Base-by-base conservation (phyloP, 2,888 invertebrate species). In the Kryphioiulus occultus region DNA sequence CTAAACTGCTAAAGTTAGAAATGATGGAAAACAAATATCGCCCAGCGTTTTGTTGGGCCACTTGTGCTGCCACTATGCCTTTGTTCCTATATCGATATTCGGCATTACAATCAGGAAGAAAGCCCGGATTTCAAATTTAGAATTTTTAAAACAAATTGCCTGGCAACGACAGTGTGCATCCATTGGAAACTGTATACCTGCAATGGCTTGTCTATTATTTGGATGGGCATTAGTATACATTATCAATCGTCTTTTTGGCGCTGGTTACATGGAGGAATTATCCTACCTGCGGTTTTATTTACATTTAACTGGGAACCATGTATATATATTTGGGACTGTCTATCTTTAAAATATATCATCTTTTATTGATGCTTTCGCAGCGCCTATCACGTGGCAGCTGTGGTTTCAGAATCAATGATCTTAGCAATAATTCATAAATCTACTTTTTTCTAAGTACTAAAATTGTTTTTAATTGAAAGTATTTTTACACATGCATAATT, bases 41-140 rank as follows among this genome's bases (percentile, higher is more conserved):
- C 9, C 53, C n/a, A n/a, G 15, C 53, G 3, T 53, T 53, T 2
- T n/a, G 19, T 53, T 53, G n/a, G 19, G 19, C 53, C 19, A 44
- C 44, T 53, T 53, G 53, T 53, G 53, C 19, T 53, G n/a, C 53
- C 53, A n/a, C 19, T 53, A 53, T n/a, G 53, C 53, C 53, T 53
- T 53, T 53, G 53, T 53, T 53, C 53, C 53, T 53, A 53, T 53
- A n/a, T 53, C n/a, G n/a, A 53, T 53, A 53, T 53, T 53, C 53
- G n/a, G 53, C 53, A 53, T 53, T 53, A n/a, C 53, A 5, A n/a
- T 53, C 53, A 53, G 53, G 19, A 53, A 53, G 53, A 53, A 53
- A 53, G 53, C 53, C n/a, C 53, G 53, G 15, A 53, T 53, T 53
- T 53, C n/a, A 53, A 53, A 53, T n/a, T 47, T 53, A 53, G 5